Evolutionary conservation across 2,888 invertebrate genomes (phyloP).

Genomic region (Asteroscopus sphinx): DNA sequence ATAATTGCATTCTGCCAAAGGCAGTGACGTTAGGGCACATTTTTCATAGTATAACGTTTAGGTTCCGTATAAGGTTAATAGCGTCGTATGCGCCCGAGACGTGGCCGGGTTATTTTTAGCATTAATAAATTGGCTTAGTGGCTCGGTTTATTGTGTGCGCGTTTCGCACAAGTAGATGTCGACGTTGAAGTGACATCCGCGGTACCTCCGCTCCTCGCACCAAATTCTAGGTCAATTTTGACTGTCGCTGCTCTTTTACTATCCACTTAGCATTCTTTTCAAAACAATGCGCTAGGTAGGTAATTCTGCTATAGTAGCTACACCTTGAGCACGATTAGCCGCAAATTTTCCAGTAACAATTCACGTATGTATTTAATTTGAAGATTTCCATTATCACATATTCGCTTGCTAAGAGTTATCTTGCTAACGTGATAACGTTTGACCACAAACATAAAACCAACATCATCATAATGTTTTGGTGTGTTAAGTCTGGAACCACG

Average conservation of each 20-base stretch:
- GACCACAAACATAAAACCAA: slow-evolving; percentile 32
- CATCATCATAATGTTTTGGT: slow-evolving; percentile 35
- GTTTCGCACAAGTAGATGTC: slow-evolving; percentile 81
- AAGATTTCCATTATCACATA: slow-evolving; percentile 23
- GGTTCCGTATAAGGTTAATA: slow-evolving; percentile 85
- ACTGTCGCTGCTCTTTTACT: slow-evolving; percentile 64
- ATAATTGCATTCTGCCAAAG: slow-evolving; percentile 72
- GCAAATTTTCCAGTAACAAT: slow-evolving; percentile 25
- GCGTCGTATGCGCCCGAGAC: slow-evolving; percentile 83
- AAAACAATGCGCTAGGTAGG: slow-evolving; percentile 59
- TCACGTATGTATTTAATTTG: neutral
- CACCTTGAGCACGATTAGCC: slow-evolving; percentile 34
- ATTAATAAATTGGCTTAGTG: slow-evolving; percentile 89
- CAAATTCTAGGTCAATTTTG: slow-evolving; percentile 75
- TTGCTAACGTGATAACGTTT: slow-evolving; percentile 38
- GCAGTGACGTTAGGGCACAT: slow-evolving; percentile 63
- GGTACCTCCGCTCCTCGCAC: slow-evolving; percentile 58
- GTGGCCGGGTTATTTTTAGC: slow-evolving; percentile 88
- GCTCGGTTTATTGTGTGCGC: slow-evolving; percentile 85
- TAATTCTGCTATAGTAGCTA: slow-evolving; percentile 29
- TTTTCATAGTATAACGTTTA: slow-evolving; percentile 74
- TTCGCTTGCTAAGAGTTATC: slow-evolving; percentile 12
- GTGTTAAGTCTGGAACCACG: slow-evolving; percentile 54
- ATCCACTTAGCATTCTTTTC: slow-evolving; percentile 61
- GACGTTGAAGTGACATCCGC: slow-evolving; percentile 64